Base-by-base conservation (phyloP, 2,113 vertebrate species). In the Gnathonemus longibarbis region DNA sequence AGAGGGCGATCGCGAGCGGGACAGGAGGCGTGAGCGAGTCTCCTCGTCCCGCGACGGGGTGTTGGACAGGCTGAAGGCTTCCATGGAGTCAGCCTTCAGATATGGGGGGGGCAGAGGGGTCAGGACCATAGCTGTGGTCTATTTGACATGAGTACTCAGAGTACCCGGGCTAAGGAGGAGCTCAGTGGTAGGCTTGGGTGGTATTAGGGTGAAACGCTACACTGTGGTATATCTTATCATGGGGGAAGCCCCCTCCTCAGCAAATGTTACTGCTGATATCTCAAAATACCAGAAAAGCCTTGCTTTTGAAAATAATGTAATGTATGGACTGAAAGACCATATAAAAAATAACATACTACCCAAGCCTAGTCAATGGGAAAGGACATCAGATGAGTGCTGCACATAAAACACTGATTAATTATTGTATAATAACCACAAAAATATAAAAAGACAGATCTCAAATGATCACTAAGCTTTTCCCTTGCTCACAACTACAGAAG, bases 61-160 rank as follows among this genome's bases (percentile, higher is more conserved):
- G 95, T 97, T 98, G 93, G 97, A 97, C 83, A 96, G 95, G 1
- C 97, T 98, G 93, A 97, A 98, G 94, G 96, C 98, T 93, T 98
- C 97, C 94, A 97, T 94, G 0, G 98, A 98, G 94, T 98, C 96
- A 94, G 97, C 96, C 98, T 98, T 95, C 90, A 91, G 50, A 89
- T 48, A 24, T 21, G 45, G 5, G 62, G 91, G 48, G 15, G 5
- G 35, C 2, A 39, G 39, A 39, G 21, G 46, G 50, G n/a, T 89
- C 21, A 83, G 83, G 9, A 7, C 9, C 24, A n/a, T n/a, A 19
- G 83, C 42, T 19, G 42, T 10, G 42, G 45, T 46, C 42, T 9
- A 24, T 84, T 24, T 21, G 19, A 48, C 83, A 48, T 80, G 74
- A 42, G 31, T 77, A 39, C 13, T 66, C 58, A n/a, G 52, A 53